These are phyloP conservation scores for Nycticebus coucang DNA, from an alignment of 2,113 vertebrate species.

Conservation along the genomic window DNA sequence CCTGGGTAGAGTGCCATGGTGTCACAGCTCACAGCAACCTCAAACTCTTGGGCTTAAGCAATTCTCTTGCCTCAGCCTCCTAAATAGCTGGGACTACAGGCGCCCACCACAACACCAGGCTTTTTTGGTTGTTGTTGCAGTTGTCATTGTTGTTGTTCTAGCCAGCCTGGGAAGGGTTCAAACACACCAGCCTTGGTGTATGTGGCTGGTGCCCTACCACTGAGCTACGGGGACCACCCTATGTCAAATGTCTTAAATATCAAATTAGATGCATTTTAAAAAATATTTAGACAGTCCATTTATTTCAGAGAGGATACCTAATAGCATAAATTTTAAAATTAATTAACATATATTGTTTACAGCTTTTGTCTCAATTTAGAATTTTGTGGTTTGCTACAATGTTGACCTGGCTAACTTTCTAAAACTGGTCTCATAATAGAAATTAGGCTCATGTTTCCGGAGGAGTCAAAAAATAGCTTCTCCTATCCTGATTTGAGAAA, in stretches of 20 bases:
- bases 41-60: no score
- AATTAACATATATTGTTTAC: neutral
- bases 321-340: neutral
- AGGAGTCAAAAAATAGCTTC: constrained; percentile 3
- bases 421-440: neutral
- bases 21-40: no score
- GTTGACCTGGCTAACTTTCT: neutral
- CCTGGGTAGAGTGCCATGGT: no score
- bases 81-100: no score
- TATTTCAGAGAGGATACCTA: neutral
- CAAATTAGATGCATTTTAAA: neutral
- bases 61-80: no score
- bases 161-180: no score
- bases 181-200: no score
- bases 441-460: neutral
- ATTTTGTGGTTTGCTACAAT: neutral
- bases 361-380: constrained; percentile 3
- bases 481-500: neutral
- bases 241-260: neutral
- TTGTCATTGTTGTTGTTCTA: no score
- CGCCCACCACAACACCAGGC: no score
- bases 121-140: no score
- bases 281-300: neutral
- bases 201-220: no score
- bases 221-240: no score